phyloP scores from a whole-genome alignment of 2,888 invertebrate species.

The Beris morrisii region DNA sequence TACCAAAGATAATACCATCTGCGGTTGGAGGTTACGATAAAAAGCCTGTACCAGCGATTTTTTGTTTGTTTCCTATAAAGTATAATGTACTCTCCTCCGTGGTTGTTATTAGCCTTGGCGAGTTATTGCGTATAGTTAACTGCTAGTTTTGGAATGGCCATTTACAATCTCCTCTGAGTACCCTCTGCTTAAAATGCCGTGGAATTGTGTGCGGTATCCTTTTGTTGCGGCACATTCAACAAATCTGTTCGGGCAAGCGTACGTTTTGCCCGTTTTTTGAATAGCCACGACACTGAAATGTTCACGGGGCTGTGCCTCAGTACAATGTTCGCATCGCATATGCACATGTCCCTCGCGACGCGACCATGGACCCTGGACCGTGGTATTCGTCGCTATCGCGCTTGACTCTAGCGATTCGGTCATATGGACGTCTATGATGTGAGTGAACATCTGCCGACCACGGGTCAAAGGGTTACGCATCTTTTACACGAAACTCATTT shows the following conservation, averaged over 20 bases:
- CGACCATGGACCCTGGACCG: neutral
- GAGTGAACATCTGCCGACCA: slow-evolving; percentile 38
- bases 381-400: neutral
- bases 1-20: slow-evolving; percentile 4
- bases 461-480: slow-evolving; percentile 39
- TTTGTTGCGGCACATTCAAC: slow-evolving; percentile 26
- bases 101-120: slow-evolving; percentile 8
- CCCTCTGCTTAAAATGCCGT: too few species aligned
- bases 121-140: slow-evolving; percentile 20
- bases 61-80: slow-evolving; percentile 21
- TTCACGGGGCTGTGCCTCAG: neutral
- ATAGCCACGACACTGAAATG: slow-evolving; percentile 11
- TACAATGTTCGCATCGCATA: neutral
- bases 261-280: slow-evolving; percentile 29
- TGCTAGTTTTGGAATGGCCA: slow-evolving; percentile 13
- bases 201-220: slow-evolving; percentile 9
- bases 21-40: neutral
- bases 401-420: slow-evolving; percentile 25
- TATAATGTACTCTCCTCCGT: slow-evolving; percentile 1
- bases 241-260: slow-evolving; percentile 33
- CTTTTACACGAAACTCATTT: slow-evolving; percentile 10
- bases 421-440: slow-evolving; percentile 18
- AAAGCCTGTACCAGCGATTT: too few species aligned
- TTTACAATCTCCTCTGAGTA: slow-evolving; percentile 18
- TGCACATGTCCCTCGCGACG: neutral